These are phyloP conservation scores for Axea sp. DNA, from an alignment of 2,888 invertebrate genomes.

Conservation along the genomic window DNA sequence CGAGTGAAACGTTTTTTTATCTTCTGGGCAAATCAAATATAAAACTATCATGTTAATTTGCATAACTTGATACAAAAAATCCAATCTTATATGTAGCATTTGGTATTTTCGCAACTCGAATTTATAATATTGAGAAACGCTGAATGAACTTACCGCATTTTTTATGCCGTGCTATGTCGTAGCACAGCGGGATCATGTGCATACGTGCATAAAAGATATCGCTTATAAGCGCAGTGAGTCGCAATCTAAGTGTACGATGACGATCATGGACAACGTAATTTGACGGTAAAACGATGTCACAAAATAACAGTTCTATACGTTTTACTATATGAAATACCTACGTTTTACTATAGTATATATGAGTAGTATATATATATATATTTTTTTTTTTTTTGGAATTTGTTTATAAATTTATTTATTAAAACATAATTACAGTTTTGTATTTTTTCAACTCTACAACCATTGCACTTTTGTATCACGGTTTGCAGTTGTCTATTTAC, in stretches of 20 bases:
- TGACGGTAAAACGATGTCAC: constrained; percentile 42
- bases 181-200: constrained; percentile 64
- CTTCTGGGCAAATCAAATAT: constrained; percentile 16
- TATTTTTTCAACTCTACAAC: too few relatives aligned
- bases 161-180: constrained; percentile 58
- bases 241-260: constrained; percentile 65
- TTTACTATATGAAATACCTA: too few relatives aligned
- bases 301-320: constrained; percentile 5
- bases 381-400: constrained; percentile 8
- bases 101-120: constrained; percentile 29
- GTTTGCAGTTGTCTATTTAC: too few relatives aligned
- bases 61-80: constrained; percentile 35
- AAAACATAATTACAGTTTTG: too few relatives aligned
- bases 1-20: constrained; percentile 17
- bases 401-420: too few relatives aligned
- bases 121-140: constrained; percentile 69
- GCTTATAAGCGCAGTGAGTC: constrained; percentile 64
- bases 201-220: constrained; percentile 62
- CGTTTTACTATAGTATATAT: too few relatives aligned
- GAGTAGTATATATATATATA: too few relatives aligned
- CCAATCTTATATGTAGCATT: constrained; percentile 23
- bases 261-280: constrained; percentile 57
- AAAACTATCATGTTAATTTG: constrained; percentile 35
- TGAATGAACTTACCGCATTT: constrained; percentile 69
- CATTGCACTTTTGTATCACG: too few relatives aligned